Evolutionary conservation across 2,797 vertebrate species (phyloP).

Genomic region (Labroides dimidiatus): DNA sequence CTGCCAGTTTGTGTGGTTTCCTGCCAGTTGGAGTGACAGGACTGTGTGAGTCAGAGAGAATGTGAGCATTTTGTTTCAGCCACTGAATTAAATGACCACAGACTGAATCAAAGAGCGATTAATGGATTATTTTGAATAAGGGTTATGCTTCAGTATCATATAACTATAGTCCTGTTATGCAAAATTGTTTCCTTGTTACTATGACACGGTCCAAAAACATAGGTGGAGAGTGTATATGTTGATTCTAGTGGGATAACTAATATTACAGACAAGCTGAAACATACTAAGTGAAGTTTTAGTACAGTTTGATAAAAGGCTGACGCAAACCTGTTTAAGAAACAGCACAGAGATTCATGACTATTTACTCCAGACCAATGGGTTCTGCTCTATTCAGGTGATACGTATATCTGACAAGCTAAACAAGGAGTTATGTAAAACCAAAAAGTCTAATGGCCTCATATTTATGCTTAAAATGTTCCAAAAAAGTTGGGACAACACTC

Average conservation of each 20-base stretch:
- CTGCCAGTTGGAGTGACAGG: slow-evolving; percentile 41
- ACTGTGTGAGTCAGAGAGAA: slow-evolving; percentile 25
- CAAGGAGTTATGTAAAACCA: no score
- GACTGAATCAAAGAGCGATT: slow-evolving; percentile 56
- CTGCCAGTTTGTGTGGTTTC: slow-evolving; percentile 54
- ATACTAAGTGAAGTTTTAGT: slow-evolving; percentile 11
- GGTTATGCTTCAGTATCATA: slow-evolving; percentile 51
- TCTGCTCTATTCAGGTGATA: not conserved
- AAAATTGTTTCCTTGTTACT: slow-evolving; percentile 40
- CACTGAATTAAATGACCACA: slow-evolving; percentile 47
- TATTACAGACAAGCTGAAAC: not conserved
- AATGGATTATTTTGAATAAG: slow-evolving; percentile 61
- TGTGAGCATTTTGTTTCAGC: slow-evolving; percentile 46
- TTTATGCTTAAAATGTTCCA: no score
- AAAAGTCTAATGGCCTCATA: no score
- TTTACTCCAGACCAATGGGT: slow-evolving; percentile 3
- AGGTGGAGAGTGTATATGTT: slow-evolving; percentile 17
- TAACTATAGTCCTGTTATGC: slow-evolving; percentile 56
- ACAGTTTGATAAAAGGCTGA: no score
- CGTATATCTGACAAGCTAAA: no score
- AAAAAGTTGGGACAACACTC: no score
- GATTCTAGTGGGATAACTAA: slow-evolving; percentile 10
- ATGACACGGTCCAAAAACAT: slow-evolving; percentile 22
- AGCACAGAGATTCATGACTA: not conserved
- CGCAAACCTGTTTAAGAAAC: no score